phyloP scores from a whole-genome alignment of 2,797 vertebrate genomes.

The Bovichtus variegatus region DNA sequence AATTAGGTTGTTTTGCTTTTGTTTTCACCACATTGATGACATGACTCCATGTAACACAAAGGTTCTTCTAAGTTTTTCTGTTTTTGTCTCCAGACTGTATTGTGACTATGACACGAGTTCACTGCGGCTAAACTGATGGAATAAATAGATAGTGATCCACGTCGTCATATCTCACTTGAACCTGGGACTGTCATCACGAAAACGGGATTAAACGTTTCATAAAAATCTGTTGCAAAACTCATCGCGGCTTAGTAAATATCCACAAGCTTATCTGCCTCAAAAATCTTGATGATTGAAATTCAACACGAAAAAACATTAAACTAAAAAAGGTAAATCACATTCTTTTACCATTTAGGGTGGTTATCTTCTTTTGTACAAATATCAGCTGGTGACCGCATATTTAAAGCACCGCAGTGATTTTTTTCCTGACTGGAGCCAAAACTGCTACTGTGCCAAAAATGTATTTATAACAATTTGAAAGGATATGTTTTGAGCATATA shows the following conservation, averaged over 20 bases:
- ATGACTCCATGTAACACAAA: slow-evolving; percentile 22
- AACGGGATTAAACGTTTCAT: slow-evolving; percentile 5
- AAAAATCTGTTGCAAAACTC: background rate
- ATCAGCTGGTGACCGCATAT: slow-evolving; percentile 52
- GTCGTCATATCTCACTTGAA: background rate
- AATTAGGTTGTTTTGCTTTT: slow-evolving; percentile 65
- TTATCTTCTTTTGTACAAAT: slow-evolving; percentile 32
- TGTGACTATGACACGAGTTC: slow-evolving; percentile 33
- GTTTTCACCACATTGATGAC: slow-evolving; percentile 50
- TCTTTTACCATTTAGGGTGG: slow-evolving; percentile 21
- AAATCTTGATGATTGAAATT: slow-evolving; percentile 17
- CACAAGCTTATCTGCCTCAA: slow-evolving; percentile 29
- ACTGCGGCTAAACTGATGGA: background rate
- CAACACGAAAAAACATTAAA: slow-evolving; percentile 15
- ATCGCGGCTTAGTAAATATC: slow-evolving; percentile 12
- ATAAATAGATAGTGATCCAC: background rate
- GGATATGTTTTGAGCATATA: slow-evolving; percentile 58
- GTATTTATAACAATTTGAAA: slow-evolving; percentile 53
- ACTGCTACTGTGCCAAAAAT: slow-evolving; percentile 63
- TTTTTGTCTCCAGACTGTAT: slow-evolving; percentile 30
- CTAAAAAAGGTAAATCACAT: background rate
- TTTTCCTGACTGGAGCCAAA: slow-evolving; percentile 54
- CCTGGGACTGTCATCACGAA: slow-evolving; percentile 12
- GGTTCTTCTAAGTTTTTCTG: slow-evolving; percentile 16
- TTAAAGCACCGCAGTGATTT: slow-evolving; percentile 25